phyloP scores from a whole-genome alignment of 2,888 invertebrate species.

The Cheilosia vernalis region DNA sequence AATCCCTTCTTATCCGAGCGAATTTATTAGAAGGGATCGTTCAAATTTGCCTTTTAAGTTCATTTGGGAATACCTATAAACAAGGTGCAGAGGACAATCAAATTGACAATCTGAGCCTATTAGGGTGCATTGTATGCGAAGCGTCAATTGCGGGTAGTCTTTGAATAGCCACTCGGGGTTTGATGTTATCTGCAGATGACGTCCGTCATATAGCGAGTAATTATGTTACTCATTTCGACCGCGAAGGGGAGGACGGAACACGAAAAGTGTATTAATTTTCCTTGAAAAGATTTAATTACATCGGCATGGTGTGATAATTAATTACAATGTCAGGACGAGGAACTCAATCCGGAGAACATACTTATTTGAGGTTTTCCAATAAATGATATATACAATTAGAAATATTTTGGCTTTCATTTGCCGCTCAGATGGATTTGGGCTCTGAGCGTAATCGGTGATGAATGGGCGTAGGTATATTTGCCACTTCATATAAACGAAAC shows the following conservation, averaged over 20 bases:
- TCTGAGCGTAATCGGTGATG: constrained; percentile 50
- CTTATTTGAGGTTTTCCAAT: constrained; percentile 22
- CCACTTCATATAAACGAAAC: constrained; percentile 46
- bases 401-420: constrained; percentile 17
- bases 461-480: constrained; percentile 29
- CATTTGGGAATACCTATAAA: constrained; percentile 8
- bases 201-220: constrained; percentile 47
- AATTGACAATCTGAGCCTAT: constrained; percentile 18
- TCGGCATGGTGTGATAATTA: constrained; percentile 50
- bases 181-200: constrained; percentile 33
- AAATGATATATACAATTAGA: constrained; percentile 10
- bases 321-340: constrained; percentile 52
- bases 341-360: constrained; percentile 22
- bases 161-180: constrained; percentile 12
- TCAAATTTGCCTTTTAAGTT: constrained; percentile 27
- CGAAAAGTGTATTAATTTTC: constrained; percentile 47
- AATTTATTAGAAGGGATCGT: constrained; percentile 24
- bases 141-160: constrained; percentile 2
- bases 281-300: constrained; percentile 59
- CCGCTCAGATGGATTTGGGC: constrained; percentile 12
- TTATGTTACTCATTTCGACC: constrained; percentile 35
- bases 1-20: constrained; percentile 20
- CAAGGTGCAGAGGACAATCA: constrained; percentile 26
- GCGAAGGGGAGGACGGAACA: background rate
- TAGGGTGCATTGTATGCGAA: background rate